Conservation (phyloP, 2,113 vertebrate genomes). For the Apodemus speciosus region DNA sequence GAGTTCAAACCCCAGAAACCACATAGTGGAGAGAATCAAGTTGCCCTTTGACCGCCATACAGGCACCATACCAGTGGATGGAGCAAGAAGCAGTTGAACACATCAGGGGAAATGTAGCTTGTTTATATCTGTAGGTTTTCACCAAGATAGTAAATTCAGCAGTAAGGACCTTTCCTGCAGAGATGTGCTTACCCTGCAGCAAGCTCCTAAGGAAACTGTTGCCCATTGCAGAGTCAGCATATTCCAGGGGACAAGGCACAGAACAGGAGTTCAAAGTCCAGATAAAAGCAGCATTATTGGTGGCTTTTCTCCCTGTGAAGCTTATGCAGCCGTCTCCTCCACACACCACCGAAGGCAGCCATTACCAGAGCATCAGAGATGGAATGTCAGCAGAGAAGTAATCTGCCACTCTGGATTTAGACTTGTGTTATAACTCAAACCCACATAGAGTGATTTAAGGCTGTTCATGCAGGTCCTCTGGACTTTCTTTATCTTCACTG, state of each 20-base stretch:
- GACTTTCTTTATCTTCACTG: conserved; percentile 35
- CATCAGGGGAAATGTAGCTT: conserved; percentile 26
- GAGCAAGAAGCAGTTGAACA: neutral
- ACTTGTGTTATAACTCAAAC: conserved; percentile 46
- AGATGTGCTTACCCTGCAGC: neutral
- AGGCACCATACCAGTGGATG: neutral
- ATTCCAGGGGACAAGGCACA: neutral
- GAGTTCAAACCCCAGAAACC: neutral
- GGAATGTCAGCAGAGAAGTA: conserved; percentile 13
- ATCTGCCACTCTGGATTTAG: conserved; percentile 50
- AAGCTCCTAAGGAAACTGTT: neutral
- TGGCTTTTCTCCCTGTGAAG: neutral
- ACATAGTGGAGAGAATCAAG: neutral
- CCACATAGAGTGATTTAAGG: conserved; percentile 45
- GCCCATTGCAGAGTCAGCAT: neutral
- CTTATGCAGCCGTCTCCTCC: neutral
- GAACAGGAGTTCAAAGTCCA: neutral
- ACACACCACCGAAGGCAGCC: neutral
- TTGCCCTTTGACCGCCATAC: neutral
- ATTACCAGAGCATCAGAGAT: conserved; percentile 15
- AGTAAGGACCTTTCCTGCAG: neutral
- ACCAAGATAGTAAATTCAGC: conserved; percentile 5
- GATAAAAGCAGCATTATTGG: neutral
- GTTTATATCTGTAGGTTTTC: conserved; percentile 33
- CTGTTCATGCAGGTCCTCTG: conserved; percentile 29